Evolutionary conservation across 2,797 vertebrate species (phyloP), one percentile per base, ranked within the genome.

Genomic region (Centropyge bicolor): DNA sequence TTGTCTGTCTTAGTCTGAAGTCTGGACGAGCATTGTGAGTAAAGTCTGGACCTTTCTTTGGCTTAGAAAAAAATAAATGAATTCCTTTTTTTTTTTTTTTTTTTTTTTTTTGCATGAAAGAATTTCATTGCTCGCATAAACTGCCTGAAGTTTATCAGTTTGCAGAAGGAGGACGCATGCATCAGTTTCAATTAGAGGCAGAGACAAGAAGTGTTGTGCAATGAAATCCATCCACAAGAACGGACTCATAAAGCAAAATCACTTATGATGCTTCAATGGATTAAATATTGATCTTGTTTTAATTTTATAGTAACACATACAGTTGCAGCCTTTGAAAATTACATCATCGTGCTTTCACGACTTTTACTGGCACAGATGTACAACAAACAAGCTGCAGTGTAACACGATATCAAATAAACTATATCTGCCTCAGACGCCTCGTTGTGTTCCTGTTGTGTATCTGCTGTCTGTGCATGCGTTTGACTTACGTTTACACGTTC

Each of bases 1-100:
- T 96, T 95, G 96, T 96, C 96, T 94, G 87, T 95, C 94, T 95
- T 92, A 92, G 94, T 96, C 96, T 95, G 95, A 96, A 95, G 94
- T 95, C 92, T 92, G 95, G 96, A 95, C 94, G 96, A 96, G 96
- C 96, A 94, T 92, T 94, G 95, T 91, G 94, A 95, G 95, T 94
- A 95, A 96, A 95, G 97, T 97, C 96, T 97, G 96, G 96, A 96
- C 95, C 94, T 97, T 95, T 96, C 93, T 96, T 95, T 91, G 72
- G 76, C 95, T 95, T 94, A 91, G 61, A 83, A 95, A 95, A 31
- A 70, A 82, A 70, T 4, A 24, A 80, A 78, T 60, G 56, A 68
- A 67, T 76, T 78, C 24, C 41, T 54, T 60, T 70, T 48, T 54
- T 69, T 45, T 22, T n/a, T n/a, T n/a, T n/a, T 61, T 94, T 70